phyloP scores from a whole-genome alignment of 2,113 vertebrate genomes.

The Bubo scandiacus region DNA sequence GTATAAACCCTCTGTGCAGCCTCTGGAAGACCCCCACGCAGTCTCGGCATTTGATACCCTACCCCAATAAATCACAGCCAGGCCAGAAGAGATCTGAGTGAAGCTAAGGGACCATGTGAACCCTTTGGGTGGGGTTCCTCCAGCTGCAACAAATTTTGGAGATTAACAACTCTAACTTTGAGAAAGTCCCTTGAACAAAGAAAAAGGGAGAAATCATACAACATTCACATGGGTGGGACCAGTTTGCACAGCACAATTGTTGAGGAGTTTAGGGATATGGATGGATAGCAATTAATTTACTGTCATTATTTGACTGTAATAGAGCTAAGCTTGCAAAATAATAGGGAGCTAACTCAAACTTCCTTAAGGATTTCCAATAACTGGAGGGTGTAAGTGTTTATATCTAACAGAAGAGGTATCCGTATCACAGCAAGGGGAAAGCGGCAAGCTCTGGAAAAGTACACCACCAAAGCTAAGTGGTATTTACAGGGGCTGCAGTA shows the following conservation, averaged over 20 bases:
- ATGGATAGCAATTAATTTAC: neutral
- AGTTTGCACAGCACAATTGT: neutral
- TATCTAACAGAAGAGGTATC: neutral
- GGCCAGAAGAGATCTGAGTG: neutral
- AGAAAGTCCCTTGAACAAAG: neutral
- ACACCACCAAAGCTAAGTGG: neutral
- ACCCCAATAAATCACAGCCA: fast-evolving
- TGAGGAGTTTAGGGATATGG: neutral
- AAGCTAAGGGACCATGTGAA: neutral
- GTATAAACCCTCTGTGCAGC: neutral
- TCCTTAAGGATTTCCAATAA: neutral
- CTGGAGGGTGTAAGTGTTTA: neutral
- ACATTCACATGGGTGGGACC: neutral
- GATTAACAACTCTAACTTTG: neutral
- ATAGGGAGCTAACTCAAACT: neutral
- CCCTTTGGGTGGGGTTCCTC: neutral
- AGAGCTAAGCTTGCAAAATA: neutral
- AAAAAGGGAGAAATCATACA: neutral
- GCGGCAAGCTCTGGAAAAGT: neutral
- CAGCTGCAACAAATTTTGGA: neutral
- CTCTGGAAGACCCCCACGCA: neutral
- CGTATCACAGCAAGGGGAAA: fast-evolving
- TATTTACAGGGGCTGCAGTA: neutral
- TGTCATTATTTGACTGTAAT: neutral
- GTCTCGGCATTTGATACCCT: fast-evolving